Evolutionary conservation across 2,797 vertebrate genomes (phyloP), one percentile per base, ranked within the genome.

Genomic region (Mallotus villosus): DNA sequence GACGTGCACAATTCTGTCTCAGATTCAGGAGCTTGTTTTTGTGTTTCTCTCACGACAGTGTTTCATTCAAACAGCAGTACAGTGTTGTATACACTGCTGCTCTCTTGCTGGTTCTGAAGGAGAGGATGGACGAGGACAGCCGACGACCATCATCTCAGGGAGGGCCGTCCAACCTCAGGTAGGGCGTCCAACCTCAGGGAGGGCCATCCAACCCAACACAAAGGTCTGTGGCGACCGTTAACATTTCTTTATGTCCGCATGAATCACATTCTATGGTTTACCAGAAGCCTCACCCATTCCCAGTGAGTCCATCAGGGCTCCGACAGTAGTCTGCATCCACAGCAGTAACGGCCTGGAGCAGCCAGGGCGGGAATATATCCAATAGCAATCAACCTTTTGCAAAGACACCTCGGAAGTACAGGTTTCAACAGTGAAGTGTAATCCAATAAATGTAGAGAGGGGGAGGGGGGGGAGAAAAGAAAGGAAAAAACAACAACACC

Each of bases 331-430:
- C 91, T 91, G 92, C 91, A 87, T 89, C 93, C 89, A 92, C 92
- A 95, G 94, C 92, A 92, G 91, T 93, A 95, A 94, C 93, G 93
- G 95, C 95, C 95, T 92, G 90, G 91, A 95, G 95, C 92, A 89
- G 92, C 91, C 86, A 82, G 91, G 92, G 94, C 93, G 95, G 19
- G 53, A 95, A 96, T 94, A 95, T 94, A 94, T 93, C 94, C 87
- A 92, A 90, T 91, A 87, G 92, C 95, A 96, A 96, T 98, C 95
- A 95, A 94, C 93, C 92, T 93, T 90, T 94, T 89, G 85, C 93
- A 92, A 94, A 95, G 94, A 94, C 94, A 94, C 93, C 93, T 94
- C 92, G 89, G 91, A 94, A 93, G 91, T 94, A 92, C 90, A 93
- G 93, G 90, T 93, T 94, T 93, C 94, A 93, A 91, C 90, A 86